These are phyloP conservation scores for Eptesicus fuscus DNA, from an alignment of 2,113 vertebrate species.

Conservation along the genomic window DNA sequence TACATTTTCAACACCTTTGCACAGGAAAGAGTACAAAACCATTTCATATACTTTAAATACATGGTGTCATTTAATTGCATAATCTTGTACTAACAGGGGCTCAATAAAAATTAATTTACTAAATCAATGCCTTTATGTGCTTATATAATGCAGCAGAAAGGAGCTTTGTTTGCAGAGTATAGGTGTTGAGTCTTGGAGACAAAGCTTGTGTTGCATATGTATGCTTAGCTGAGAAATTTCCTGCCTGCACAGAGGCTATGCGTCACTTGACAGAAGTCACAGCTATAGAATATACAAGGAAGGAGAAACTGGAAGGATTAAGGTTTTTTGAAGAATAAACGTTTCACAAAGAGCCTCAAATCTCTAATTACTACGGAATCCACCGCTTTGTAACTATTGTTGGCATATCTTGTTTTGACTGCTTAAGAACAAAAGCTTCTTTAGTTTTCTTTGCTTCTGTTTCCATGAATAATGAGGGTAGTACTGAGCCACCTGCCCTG, in stretches of 20 bases:
- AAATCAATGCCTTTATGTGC: not conserved
- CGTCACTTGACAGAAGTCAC: not conserved
- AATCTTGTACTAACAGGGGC: not conserved
- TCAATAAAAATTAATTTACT: conserved; percentile 48
- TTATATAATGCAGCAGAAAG: not conserved
- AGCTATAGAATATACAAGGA: not conserved
- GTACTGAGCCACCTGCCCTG: not conserved
- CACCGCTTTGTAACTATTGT: conserved; percentile 42
- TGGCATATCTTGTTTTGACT: conserved; percentile 57
- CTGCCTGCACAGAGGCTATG: not conserved
- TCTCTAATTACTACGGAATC: conserved; percentile 55
- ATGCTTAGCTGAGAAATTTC: not conserved
- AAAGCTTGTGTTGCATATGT: not conserved
- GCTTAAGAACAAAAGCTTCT: conserved; percentile 47
- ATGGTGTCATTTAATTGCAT: not conserved
- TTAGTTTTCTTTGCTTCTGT: conserved; percentile 17
- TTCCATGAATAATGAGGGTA: conserved; percentile 44
- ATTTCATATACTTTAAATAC: not conserved
- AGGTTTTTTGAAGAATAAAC: conserved; percentile 13
- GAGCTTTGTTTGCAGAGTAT: not conserved
- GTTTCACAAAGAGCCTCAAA: conserved; percentile 9
- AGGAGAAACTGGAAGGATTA: conserved; percentile 23
- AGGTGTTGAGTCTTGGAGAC: not conserved
- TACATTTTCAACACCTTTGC: conserved; percentile 36
- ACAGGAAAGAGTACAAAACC: not conserved